These are phyloP conservation scores for Octodon degus DNA, from an alignment of 2,113 vertebrate genomes.

Conservation along the genomic window DNA sequence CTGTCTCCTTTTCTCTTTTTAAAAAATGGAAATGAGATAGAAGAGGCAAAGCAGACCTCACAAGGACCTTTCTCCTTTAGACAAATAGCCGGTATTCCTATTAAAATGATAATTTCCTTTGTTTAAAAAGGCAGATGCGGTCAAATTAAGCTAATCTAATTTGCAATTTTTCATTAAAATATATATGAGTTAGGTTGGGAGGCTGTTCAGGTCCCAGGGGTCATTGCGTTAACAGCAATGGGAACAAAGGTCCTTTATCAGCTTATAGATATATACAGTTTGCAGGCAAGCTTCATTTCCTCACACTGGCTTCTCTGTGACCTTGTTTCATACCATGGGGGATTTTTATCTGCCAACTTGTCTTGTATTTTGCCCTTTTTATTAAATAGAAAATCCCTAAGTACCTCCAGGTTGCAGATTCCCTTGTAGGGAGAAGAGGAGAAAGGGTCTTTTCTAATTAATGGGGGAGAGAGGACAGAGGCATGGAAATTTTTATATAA, in stretches of 20 bases:
- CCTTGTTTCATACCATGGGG: slow-evolving; percentile 69
- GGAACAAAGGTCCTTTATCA: slow-evolving; percentile 73
- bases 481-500: not conserved
- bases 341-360: slow-evolving; percentile 69
- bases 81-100: slow-evolving; percentile 73
- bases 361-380: slow-evolving; percentile 71
- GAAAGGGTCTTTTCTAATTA: slow-evolving; percentile 47
- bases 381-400: slow-evolving; percentile 67
- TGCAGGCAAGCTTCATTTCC: slow-evolving; percentile 59
- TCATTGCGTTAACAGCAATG: slow-evolving; percentile 39
- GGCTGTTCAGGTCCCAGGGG: slow-evolving; percentile 65
- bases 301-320: slow-evolving; percentile 62
- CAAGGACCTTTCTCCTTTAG: slow-evolving; percentile 63
- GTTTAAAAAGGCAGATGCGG: slow-evolving; percentile 81
- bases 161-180: slow-evolving; percentile 82
- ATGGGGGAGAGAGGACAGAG: not conserved
- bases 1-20: not conserved
- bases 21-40: slow-evolving; percentile 57
- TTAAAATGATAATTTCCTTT: slow-evolving; percentile 83
- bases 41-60: slow-evolving; percentile 33
- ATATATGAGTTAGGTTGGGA: slow-evolving; percentile 58
- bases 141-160: slow-evolving; percentile 81
- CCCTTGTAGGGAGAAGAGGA: slow-evolving; percentile 56
- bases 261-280: slow-evolving; percentile 40
- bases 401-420: slow-evolving; percentile 20